Evolutionary conservation across 1,140 invertebrate species (phyloP), one percentile per base, ranked within the genome.

Genomic region (Drosophila orosa): DNA sequence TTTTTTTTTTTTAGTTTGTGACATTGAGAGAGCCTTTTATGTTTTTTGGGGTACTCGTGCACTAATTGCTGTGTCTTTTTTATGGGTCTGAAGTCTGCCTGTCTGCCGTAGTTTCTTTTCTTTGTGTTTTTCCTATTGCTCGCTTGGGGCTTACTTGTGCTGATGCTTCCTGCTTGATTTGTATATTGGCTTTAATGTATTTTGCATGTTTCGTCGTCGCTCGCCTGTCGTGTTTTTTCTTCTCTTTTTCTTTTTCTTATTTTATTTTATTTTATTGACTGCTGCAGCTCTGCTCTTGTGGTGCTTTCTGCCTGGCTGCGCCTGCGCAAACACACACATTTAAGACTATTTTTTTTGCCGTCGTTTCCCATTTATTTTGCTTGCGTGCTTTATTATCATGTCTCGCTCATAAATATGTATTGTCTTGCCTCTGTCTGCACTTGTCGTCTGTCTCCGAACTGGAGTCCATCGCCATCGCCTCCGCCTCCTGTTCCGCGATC

Each of bases 161-260:
- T 52, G 48, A 22, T 52, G 50, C 63, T 75, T 75, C 73, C 73
- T 75, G 73, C 73, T 75, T 75, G 61, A 75, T 75, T 75, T 75
- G 72, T 63, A 65, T 75, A 75, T 76, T 75, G 59, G 73, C 73
- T 75, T 75, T 75, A 75, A 75, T 75, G 73, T 75, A 75, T 47
- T 75, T 75, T 75, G 73, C 73, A 75, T 75, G 73, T 75, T 75
- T 58, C 50, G 1, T 54, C 31, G 13, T 24, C 7, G 31, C 19
- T 33, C 6, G 52, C 54, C 40, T 74, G 72, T 74, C 72, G 72
- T 57, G 58, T 50, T 42, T 37, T 44, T 68, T 42, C 13, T 44
- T 54, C 19, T 15, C 8, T 22, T 22, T 4, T 15, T 19, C 15
- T 17, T 24, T 60, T 52, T 22, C 59, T 59, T 29, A 13, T 56